Evolutionary conservation across 2,113 vertebrate genomes (phyloP).

Genomic region (Callipepla californica): DNA sequence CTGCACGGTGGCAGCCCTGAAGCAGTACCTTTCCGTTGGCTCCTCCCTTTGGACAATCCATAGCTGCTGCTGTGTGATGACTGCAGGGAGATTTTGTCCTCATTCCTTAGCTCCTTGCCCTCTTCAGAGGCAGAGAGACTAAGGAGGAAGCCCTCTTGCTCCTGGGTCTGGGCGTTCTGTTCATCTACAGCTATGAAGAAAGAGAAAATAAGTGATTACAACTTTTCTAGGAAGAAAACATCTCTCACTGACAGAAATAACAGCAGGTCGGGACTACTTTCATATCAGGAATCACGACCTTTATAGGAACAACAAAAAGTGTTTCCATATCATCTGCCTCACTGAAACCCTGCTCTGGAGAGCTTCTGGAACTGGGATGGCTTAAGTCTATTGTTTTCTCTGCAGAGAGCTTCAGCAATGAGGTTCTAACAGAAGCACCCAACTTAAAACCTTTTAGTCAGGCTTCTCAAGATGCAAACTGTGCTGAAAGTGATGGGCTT

Average conservation of each 20-base stretch:
- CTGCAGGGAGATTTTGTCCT: constrained; percentile 80
- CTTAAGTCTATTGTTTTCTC: not conserved
- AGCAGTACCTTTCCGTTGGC: constrained; percentile 83
- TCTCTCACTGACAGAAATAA: not conserved
- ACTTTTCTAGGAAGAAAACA: not conserved
- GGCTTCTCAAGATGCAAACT: not conserved
- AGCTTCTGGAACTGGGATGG: not conserved
- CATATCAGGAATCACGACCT: no score
- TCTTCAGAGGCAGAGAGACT: constrained; percentile 77
- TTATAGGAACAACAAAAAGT: not conserved
- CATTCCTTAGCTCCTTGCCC: constrained; percentile 70
- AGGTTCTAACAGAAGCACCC: not conserved
- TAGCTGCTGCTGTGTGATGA: constrained; percentile 78
- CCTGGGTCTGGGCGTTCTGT: constrained; percentile 94
- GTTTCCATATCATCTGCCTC: not conserved
- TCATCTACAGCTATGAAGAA: constrained; percentile 90
- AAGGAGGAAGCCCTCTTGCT: constrained; percentile 82
- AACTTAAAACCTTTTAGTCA: not conserved
- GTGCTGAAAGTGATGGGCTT: not conserved
- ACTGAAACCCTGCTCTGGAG: not conserved
- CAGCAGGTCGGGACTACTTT: not conserved
- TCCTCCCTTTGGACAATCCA: constrained; percentile 73
- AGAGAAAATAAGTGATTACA: not conserved
- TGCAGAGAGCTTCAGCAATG: not conserved
- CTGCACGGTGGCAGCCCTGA: not conserved